Evolutionary conservation across 2,888 invertebrate genomes (phyloP).

Genomic region (Pharmacophagus antenor): DNA sequence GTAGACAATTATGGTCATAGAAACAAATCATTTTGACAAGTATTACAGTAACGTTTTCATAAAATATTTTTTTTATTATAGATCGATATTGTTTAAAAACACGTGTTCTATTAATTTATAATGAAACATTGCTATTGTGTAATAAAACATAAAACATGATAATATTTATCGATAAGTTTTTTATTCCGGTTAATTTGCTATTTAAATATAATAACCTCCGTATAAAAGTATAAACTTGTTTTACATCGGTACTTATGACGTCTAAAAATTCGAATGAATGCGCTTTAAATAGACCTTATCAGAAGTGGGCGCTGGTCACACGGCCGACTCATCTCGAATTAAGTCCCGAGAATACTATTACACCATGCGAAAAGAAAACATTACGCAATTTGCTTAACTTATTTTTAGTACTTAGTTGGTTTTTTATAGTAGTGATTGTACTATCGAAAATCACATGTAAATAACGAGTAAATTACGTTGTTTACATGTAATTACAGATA

Average conservation of each 20-base stretch:
- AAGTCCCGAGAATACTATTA: not conserved
- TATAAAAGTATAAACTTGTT: not conserved
- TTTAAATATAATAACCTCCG: not conserved
- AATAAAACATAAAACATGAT: not conserved
- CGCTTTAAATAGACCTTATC: conserved; percentile 9
- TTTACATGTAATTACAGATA: not conserved
- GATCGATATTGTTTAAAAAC: too few relatives aligned
- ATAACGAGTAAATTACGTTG: not conserved
- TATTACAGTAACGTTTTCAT: too few relatives aligned
- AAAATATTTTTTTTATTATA: too few relatives aligned
- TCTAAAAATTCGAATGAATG: conserved; percentile 4
- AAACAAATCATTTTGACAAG: too few relatives aligned
- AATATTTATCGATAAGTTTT: too few relatives aligned
- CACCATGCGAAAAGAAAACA: not conserved
- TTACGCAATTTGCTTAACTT: not conserved
- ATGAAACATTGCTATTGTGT: not conserved
- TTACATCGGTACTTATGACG: not conserved
- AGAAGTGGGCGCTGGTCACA: conserved; percentile 7
- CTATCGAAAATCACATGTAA: not conserved
- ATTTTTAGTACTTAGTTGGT: not conserved
- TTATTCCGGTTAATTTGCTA: not conserved
- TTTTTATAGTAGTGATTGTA: not conserved
- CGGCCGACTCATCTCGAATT: not conserved
- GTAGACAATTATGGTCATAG: too few relatives aligned
- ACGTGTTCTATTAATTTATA: not conserved